Conservation (phyloP, 2,113 vertebrate species). For the Trematocara variabile region DNA sequence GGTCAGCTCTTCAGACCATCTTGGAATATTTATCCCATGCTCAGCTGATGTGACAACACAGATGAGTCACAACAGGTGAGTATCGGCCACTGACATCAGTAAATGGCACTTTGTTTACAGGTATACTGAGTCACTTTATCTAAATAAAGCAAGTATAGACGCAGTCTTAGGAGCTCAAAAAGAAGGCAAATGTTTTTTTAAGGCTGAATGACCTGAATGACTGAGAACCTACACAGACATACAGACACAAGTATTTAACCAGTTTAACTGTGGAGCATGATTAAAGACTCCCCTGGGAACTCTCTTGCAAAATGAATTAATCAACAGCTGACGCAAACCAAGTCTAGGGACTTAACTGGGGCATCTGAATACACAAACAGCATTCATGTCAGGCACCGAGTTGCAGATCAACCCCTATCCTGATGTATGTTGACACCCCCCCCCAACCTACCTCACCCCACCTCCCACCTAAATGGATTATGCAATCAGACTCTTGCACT, state of each 20-base stretch:
- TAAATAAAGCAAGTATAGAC: background rate
- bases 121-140: background rate
- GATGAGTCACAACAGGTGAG: background rate
- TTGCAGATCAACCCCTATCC: background rate
- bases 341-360: background rate
- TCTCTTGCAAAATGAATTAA: background rate
- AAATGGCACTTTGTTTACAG: background rate
- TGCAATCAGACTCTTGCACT: background rate
- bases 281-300: background rate
- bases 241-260: background rate
- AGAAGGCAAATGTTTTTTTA: background rate
- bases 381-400: background rate
- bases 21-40: background rate
- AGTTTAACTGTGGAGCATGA: background rate
- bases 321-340: background rate
- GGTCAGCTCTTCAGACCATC: background rate
- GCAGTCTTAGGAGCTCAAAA: background rate
- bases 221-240: background rate
- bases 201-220: background rate
- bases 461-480: background rate
- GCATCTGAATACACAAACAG: background rate
- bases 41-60: background rate
- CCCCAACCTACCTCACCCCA: background rate
- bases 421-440: background rate
- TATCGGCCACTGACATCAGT: background rate